Evolutionary conservation across 2,797 vertebrate genomes (phyloP).

Genomic region (Danio albolineatus): DNA sequence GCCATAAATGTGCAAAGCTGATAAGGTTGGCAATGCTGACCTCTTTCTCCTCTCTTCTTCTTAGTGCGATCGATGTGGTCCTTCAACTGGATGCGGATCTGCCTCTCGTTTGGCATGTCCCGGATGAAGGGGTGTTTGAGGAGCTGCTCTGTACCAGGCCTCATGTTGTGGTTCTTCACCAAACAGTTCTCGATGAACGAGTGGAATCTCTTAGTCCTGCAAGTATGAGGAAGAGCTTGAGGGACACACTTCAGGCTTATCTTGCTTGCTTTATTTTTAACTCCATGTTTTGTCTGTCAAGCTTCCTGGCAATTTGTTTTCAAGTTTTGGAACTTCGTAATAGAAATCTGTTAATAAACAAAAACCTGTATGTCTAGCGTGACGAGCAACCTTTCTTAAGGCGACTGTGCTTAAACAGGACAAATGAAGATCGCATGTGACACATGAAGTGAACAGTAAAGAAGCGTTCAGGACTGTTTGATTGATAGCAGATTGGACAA

Average conservation of each 20-base stretch:
- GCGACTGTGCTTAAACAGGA: not conserved
- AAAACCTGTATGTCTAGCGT: not conserved
- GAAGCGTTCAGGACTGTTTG: not conserved
- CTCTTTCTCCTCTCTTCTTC: conserved; percentile 90
- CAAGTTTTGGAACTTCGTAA: not conserved
- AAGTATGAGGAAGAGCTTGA: conserved; percentile 7
- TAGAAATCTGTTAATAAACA: not conserved
- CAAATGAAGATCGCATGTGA: conserved; percentile 23
- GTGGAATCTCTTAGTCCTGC: conserved; percentile 96
- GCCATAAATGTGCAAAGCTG: not conserved
- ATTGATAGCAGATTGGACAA: conserved; percentile 34
- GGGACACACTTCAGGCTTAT: not conserved
- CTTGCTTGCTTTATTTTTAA: not conserved
- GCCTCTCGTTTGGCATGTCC: conserved; percentile 90
- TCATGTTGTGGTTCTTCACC: conserved; percentile 91
- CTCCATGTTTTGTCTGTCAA: not conserved
- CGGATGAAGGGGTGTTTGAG: conserved; percentile 92
- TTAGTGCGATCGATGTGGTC: conserved; percentile 96
- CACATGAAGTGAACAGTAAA: conserved; percentile 13
- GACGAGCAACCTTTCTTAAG: conserved; percentile 25
- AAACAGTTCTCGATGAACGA: conserved; percentile 95
- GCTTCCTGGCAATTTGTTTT: not conserved
- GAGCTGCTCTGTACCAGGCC: conserved; percentile 90
- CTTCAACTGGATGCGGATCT: conserved; percentile 95
- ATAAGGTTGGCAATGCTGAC: conserved; percentile 62